Base-by-base conservation (phyloP, 2,113 vertebrate genomes). In the Oreocharis arfaki region DNA sequence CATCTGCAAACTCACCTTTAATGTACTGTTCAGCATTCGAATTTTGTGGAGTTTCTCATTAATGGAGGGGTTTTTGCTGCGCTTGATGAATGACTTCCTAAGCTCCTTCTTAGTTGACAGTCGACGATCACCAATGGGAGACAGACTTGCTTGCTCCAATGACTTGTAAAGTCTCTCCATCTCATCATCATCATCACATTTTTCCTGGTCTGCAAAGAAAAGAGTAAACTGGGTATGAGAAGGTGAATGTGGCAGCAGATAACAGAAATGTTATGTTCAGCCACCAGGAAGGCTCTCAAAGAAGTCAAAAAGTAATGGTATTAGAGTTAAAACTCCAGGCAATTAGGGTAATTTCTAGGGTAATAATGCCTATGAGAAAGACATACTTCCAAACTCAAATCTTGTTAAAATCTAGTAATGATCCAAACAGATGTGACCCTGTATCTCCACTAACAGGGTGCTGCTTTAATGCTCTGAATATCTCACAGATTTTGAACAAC, bases 111-210 rank as follows among this genome's bases (percentile, higher is more conserved):
- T 99, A 0, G 99, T 99, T 33, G 99, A 99, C 59, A 99, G 99
- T 33, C 99, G 98, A 19, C 98, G 98, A 69, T 99, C 98, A 68
- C 99, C 99, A 50, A 99, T 98, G 26, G 99, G 99, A 63, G 99
- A 99, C 10, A 99, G 96, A 84, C 99, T 99, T 49, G 99, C 99
- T 96, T 99, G 98, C 89, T 99, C 99, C 88, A 99, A 91, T 11
- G 99, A 99, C 87, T 99, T 99, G 88, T 99, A 99, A 87, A 99
- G 98, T 93, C 98, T 98, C 92, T 99, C 99, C 99, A 99, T 99
- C 97, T 99, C 99, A 94, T 99, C 99, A 81, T 98, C 97, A 84
- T 98, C 97, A 84, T 97, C 96, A 32, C 61, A 93, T 93, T 98
- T 98, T 53, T 95, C 94, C 89, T 97, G 94, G 79, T 97, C 98